Base-by-base conservation (phyloP, 2,888 invertebrate genomes). In the Drosophila quasianomalipes region DNA sequence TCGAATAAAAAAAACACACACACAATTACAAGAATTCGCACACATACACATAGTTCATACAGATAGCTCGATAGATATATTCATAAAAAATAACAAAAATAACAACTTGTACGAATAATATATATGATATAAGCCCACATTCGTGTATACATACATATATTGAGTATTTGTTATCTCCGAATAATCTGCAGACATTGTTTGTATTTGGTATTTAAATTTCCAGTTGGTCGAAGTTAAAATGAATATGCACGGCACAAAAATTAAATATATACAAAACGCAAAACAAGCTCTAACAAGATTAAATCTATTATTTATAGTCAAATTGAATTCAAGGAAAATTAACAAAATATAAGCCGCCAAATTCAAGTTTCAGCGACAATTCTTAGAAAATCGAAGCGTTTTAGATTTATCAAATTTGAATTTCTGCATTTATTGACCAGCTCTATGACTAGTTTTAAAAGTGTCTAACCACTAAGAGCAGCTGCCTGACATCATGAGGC, bases 291-390 rank as follows among this genome's bases (percentile, higher is more conserved):
- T 67, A 75, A 57, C 67, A 55, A 64, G 65, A 68, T 68, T 44
- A 70, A 75, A 68, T 70, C 58, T 51, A 52, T 69, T 79, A 60
- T 65, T 62, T 47, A 47, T 47, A 2, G 41, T 55, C 59, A 60
- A 58, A 60, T 16, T 33, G 26, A 51, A 55, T 22, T 62, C 51
- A 31, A 39, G 14, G 33, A 19, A 14, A 39, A n/a, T 28, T 4
- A 44, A 28, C 26, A 39, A 44, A 31, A 53, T 41, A 30, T 62
- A 51, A 53, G 31, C 31, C 49, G 39, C 41, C 33, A 53, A 68
- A 77, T 72, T 59, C 85, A 71, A 85, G 85, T 85, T 82, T 69
- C 68, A 65, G 71, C 82, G 76, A 74, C 76, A 85, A 71, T 82
- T 82, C 65, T 63, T 75, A 65, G 47, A 41, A 81, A 84, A 84